Evolutionary conservation across 64 coral and sea anemone species (phyloP), one percentile per base, ranked within the genome.

Genomic region (Dendrophyllia cribrosa): DNA sequence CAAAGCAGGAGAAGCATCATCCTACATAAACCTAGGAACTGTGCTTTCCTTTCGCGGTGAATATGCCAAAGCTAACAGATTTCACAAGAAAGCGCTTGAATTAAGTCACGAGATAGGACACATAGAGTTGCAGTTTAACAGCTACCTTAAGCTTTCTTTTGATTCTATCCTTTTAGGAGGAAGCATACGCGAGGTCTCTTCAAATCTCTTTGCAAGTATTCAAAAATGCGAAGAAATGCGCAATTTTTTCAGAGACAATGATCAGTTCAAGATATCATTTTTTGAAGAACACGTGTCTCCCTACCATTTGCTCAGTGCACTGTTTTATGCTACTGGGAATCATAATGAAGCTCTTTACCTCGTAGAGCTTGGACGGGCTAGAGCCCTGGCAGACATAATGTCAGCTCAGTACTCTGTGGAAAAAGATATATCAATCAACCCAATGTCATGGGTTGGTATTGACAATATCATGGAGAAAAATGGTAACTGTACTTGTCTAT

Each of bases 211-310:
- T 47, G 9, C 1, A 14, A 16, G 71, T 10, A 47, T 74, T 74
- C 10, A 47, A 47, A 74, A 74, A 26, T 24, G 66, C n/a, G 66
- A 70, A 26, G 21, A 70, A 11, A 24, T 70, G 66, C 66, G 23
- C 10, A 34, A 9, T 15, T 74, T 44, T 48, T 24, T 74, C 3
- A 11, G 8, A 3, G 71, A 4, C 34, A 74, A 74, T 9, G 71
- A 74, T 74, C 34, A 74, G 12, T 74, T 74, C 8, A 74, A 74
- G 16, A 74, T 48, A 46, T 74, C 71, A 2, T 46, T 74, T 74
- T 48, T 24, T 7, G 71, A 74, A 4, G 9, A 11, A 25, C 10
- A 47, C 13, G 12, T 74, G 9, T 6, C 8, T 16, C 11, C 71
- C 3, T 47, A 74, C 71, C 26, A 46, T 26, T 1, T 16, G 10